phyloP scores from a whole-genome alignment of 1,140 invertebrate species.

The Maconellicoccus hirsutus region DNA sequence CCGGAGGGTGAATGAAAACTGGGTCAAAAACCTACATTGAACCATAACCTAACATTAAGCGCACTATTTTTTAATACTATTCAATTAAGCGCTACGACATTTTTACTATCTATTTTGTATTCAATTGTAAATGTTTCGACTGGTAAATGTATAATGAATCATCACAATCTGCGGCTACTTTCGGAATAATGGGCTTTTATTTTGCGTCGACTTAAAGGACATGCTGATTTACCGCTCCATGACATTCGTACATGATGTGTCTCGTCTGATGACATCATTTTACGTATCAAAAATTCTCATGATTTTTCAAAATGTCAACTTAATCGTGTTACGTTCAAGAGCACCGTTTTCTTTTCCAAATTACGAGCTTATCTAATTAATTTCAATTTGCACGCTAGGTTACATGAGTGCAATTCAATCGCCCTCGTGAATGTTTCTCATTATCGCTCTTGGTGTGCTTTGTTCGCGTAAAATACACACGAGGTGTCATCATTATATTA shows the following conservation, averaged over 20 bases:
- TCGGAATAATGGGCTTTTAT: neutral
- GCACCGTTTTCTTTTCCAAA: neutral
- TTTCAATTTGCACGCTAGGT: too few relatives aligned
- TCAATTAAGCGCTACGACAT: conserved; percentile 1
- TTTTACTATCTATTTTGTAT: neutral
- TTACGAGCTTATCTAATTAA: neutral
- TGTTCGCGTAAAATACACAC: too few relatives aligned
- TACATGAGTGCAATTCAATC: too few relatives aligned
- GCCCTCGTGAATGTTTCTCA: too few relatives aligned
- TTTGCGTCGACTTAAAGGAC: neutral
- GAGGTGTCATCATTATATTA: too few relatives aligned
- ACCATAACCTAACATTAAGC: conserved; percentile 4
- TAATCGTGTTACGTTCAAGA: neutral
- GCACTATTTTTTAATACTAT: conserved; percentile 9
- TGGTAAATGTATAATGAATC: neutral
- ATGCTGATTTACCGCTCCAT: neutral
- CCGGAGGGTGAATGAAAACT: neutral
- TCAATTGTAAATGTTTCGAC: conserved; percentile 3
- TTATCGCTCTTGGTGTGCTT: too few relatives aligned
- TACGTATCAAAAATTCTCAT: neutral
- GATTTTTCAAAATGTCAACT: conserved; percentile 1
- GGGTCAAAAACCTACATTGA: conserved; percentile 7
- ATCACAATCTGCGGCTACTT: neutral
- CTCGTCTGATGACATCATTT: neutral
- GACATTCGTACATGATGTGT: neutral